Evolutionary conservation across 1,140 invertebrate genomes (phyloP), one percentile per base, ranked within the genome.

Genomic region (Solen grandis): DNA sequence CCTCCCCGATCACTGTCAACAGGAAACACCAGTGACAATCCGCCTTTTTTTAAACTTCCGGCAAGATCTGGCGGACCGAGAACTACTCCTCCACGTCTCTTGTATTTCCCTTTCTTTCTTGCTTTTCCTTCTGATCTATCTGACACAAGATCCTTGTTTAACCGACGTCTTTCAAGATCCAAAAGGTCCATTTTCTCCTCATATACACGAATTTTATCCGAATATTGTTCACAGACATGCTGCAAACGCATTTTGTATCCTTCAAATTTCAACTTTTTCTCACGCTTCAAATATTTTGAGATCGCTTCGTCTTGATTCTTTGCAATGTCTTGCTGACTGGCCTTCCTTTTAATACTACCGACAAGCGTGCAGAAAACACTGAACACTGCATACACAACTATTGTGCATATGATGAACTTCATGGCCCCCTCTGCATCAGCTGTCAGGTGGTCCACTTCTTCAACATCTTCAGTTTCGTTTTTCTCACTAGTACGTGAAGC

Each of bases 381-480:
- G 14, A 63, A 19, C 22, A 76, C 46, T 5, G 74, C 54, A 55
- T 76, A 76, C 8, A 66, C 62, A 19, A 52, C 2, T 36, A 76
- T 27, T n/a, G 74, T 76, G 62, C 38, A 52, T 10, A 76, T 25
- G 25, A 76, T 38, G 55, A 76, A 76, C n/a, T 76, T 41, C 74
- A 76, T 65, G 10, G 74, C 74, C n/a, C 74, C 74, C 22, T 16
- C 31, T 46, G 25, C n/a, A 33, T 76, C 74, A 33, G n/a, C n/a
- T n/a, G n/a, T n/a, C n/a, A n/a, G n/a, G n/a, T n/a, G n/a, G n/a
- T n/a, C n/a, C n/a, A n/a, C n/a, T n/a, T n/a, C n/a, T n/a, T n/a
- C n/a, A n/a, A n/a, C n/a, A n/a, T n/a, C n/a, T n/a, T n/a, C n/a
- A n/a, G n/a, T n/a, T n/a, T n/a, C n/a, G n/a, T n/a, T n/a, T n/a